Conservation (phyloP, 2,113 vertebrate species). For the Pandion haliaetus region DNA sequence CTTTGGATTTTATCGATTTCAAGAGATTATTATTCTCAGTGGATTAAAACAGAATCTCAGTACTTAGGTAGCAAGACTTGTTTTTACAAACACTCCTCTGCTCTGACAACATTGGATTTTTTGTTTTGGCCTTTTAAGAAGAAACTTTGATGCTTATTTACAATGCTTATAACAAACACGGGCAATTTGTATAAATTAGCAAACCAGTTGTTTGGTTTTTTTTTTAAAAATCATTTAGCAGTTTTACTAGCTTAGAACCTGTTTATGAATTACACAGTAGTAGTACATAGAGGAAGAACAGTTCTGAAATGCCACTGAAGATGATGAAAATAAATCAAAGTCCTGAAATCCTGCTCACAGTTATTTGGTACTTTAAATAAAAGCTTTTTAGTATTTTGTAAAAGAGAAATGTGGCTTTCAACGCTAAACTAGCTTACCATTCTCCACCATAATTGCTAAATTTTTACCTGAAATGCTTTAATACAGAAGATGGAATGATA, state of each 20-base stretch:
- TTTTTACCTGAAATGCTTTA: neutral
- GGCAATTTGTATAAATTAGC: neutral
- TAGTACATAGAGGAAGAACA: neutral
- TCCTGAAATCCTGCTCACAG: neutral
- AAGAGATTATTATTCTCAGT: neutral
- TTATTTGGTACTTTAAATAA: conserved; percentile 2
- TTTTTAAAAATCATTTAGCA: neutral
- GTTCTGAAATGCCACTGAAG: neutral
- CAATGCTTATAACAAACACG: neutral
- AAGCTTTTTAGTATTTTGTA: neutral
- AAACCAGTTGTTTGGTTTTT: neutral
- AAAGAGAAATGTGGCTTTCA: neutral
- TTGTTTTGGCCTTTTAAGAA: neutral
- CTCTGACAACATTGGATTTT: neutral
- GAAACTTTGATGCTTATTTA: neutral
- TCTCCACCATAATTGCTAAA: neutral
- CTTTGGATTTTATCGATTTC: neutral
- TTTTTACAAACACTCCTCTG: neutral
- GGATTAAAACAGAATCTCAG: neutral
- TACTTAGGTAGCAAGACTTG: neutral
- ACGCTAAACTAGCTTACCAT: neutral
- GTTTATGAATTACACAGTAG: neutral
- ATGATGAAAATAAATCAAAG: neutral
- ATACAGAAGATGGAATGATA: neutral
- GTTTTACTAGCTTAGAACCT: neutral